Evolutionary conservation across 2,797 vertebrate species (phyloP).

Genomic region (Xiphorhynchus erythropygius): DNA sequence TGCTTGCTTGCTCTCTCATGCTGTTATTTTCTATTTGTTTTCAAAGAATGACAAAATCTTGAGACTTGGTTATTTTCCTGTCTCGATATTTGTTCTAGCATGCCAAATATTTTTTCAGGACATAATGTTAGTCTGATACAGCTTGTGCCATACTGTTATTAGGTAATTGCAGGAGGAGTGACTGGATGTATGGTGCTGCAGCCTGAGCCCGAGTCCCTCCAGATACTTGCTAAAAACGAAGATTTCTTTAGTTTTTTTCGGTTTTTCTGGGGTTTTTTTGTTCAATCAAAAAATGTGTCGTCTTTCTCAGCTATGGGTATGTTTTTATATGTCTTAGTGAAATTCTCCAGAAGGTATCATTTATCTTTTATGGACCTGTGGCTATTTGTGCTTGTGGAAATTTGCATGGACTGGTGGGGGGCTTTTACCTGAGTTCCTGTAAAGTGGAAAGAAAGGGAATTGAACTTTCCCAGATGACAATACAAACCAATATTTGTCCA

Average conservation of each 20-base stretch:
- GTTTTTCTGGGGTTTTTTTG: neutral
- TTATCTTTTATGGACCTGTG: neutral
- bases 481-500: neutral
- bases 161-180: neutral
- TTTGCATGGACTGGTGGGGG: neutral
- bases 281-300: neutral
- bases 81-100: neutral
- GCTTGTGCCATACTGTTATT: neutral
- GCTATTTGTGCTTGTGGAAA: neutral
- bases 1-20: neutral
- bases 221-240: conserved; percentile 1
- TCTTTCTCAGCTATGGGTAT: neutral
- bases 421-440: neutral
- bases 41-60: conserved; percentile 9
- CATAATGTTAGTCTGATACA: neutral
- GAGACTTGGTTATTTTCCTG: neutral
- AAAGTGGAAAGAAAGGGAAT: neutral
- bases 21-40: conserved; percentile 22
- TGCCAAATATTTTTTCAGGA: conserved; percentile 3
- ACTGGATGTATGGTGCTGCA: neutral
- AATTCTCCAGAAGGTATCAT: neutral
- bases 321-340: neutral
- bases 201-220: conserved; percentile 10
- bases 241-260: neutral
- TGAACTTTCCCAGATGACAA: neutral